These are phyloP conservation scores for Nesogale talazaci DNA, from an alignment of 2,113 vertebrate genomes.

Conservation along the genomic window DNA sequence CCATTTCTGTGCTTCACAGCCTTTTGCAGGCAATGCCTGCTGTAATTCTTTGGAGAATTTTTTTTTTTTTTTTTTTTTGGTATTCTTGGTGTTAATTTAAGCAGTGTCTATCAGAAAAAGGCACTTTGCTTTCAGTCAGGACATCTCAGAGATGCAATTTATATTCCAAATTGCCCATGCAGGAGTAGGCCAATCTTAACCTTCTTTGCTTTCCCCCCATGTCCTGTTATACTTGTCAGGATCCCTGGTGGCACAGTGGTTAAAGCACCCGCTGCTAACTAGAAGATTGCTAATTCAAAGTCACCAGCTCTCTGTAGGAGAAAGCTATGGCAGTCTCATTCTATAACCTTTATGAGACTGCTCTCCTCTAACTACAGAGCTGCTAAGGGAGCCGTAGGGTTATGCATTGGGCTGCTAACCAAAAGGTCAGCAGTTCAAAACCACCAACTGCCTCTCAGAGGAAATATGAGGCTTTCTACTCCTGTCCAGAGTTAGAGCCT, in stretches of 20 bases:
- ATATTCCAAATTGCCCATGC: neutral
- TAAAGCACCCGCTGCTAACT: neutral
- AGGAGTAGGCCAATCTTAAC: neutral
- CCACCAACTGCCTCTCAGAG: no score
- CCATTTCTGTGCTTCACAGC: neutral
- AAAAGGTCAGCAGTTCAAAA: no score
- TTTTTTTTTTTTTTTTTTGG: neutral
- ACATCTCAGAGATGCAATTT: constrained; percentile 4
- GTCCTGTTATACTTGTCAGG: neutral
- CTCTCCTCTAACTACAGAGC: no score
- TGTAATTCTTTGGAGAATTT: neutral
- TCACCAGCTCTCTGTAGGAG: neutral
- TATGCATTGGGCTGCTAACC: no score
- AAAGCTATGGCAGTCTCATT: neutral
- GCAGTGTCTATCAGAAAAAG: neutral
- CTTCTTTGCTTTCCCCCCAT: neutral
- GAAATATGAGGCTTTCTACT: no score
- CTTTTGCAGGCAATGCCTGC: neutral
- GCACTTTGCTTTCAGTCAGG: neutral
- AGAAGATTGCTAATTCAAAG: neutral
- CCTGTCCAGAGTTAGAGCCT: no score
- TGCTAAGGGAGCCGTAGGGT: no score
- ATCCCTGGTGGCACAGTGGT: neutral
- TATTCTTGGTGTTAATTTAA: neutral
- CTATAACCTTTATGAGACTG: neutral